Evolutionary conservation across 1,140 invertebrate species (phyloP).

Genomic region (Lucilia cuprina): DNA sequence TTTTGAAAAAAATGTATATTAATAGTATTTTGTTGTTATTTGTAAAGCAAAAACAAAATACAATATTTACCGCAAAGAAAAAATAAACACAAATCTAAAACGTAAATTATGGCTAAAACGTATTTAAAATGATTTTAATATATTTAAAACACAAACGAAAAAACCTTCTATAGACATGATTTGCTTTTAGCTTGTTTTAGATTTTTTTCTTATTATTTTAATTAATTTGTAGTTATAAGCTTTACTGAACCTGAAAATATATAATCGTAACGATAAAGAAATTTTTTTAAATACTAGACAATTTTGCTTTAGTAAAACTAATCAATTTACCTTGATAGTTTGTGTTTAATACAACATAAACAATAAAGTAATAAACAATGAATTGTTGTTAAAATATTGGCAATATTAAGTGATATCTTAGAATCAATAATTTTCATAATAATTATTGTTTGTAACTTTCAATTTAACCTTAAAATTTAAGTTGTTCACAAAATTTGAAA

Average conservation of each 20-base stretch:
- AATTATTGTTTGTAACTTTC: no score
- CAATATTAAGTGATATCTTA: no score
- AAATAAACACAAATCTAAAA: background rate
- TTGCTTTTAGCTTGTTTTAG: background rate
- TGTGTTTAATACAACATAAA: background rate
- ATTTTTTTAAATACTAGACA: background rate
- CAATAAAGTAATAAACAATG: background rate
- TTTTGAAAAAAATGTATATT: background rate
- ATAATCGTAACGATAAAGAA: background rate
- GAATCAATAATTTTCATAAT: no score
- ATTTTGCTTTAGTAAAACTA: no score
- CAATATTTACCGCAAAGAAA: background rate
- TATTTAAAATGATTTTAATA: background rate
- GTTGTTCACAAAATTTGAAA: no score
- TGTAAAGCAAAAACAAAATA: no score
- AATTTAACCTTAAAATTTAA: no score
- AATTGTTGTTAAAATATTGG: background rate
- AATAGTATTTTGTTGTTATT: background rate
- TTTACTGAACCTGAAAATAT: no score
- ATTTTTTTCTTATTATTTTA: background rate
- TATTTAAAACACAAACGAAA: background rate
- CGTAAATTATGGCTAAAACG: slow-evolving; percentile 7
- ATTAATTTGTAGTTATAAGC: background rate
- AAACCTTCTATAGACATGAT: background rate
- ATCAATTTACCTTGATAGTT: no score